Base-by-base conservation (phyloP, 2,113 vertebrate species). In the Daubentonia madagascariensis region DNA sequence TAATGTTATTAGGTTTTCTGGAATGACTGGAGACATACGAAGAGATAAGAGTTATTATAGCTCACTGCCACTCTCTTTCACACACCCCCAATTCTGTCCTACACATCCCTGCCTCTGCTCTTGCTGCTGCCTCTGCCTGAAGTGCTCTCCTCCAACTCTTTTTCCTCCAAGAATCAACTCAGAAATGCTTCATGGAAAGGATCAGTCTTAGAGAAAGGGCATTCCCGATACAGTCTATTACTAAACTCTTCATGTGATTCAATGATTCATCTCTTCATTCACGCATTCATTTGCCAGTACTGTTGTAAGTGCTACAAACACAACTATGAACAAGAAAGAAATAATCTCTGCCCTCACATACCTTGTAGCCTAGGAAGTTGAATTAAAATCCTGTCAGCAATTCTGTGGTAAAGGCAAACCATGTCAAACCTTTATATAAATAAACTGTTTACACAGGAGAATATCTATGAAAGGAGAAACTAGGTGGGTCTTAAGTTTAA, bases 331-430 rank as follows among this genome's bases (percentile, higher is more conserved):
- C 6, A 50, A 87, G 28, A 85, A 63, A 76, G 35, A 85, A 93
- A 85, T 79, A 65, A 85, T 91, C 22, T 91, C 61, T 94, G 32
- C 12, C 35, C 40, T 88, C 25, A 80, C 72, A 72, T 35, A 85
- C 43, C 18, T 63, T 68, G 48, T 50, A 85, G 72, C 54, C 25
- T 73, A 80, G 8, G 23, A 84, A 65, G 35, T n/a, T 94, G 18
- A 84, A 84, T 89, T 80, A 94, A 81, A 89, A 75, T 85, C 22
- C 59, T 86, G 28, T 83, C 63, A 86, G 65, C 72, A 84, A 85
- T 61, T 85, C 75, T 85, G 5, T 67, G 30, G 35, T 61, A 50
- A 85, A 85, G 79, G n/a, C 52, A 89, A 70, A 89, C 30, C 43
- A 63, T 8, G 28, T 63, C 52, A 63, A 78, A 63, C 76, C 30